Conservation (phyloP, 1,140 invertebrate genomes). For the Dolichoris vasculosae region DNA sequence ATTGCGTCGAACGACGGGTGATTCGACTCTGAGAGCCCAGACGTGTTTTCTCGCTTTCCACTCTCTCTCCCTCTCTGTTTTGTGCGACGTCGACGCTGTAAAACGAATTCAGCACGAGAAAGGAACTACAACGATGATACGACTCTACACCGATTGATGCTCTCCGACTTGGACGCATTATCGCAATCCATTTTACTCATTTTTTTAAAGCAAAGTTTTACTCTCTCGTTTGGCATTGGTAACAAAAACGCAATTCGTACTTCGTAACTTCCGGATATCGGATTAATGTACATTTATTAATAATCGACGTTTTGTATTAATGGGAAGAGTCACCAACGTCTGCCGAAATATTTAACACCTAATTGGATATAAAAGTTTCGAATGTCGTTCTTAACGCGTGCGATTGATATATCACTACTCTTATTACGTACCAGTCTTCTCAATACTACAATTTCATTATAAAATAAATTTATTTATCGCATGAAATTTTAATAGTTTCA, state of each 20-base stretch:
- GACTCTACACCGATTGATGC: not conserved
- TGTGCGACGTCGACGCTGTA: not conserved
- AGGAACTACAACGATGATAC: not conserved
- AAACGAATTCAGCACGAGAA: not conserved
- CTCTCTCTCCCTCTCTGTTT: not conserved
- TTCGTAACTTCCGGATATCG: not conserved
- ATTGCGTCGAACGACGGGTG: constrained; percentile 11
- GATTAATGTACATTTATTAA: not conserved
- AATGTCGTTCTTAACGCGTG: not conserved
- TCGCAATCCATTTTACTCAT: not conserved
- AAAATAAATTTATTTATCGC: not conserved
- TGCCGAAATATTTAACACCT: not conserved
- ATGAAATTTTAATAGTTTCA: not conserved
- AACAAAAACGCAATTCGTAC: not conserved
- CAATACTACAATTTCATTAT: too few species aligned
- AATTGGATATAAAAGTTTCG: not conserved
- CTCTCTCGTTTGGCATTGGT: not conserved
- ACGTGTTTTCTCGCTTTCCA: constrained; percentile 25
- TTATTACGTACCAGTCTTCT: not conserved
- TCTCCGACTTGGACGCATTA: not conserved
- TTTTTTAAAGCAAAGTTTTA: not conserved
- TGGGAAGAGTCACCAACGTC: not conserved
- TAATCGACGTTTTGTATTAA: not conserved
- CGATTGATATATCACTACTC: not conserved
- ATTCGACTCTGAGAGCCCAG: not conserved